Conservation (phyloP, 2,113 vertebrate species). For the Megaceryle torquata region DNA sequence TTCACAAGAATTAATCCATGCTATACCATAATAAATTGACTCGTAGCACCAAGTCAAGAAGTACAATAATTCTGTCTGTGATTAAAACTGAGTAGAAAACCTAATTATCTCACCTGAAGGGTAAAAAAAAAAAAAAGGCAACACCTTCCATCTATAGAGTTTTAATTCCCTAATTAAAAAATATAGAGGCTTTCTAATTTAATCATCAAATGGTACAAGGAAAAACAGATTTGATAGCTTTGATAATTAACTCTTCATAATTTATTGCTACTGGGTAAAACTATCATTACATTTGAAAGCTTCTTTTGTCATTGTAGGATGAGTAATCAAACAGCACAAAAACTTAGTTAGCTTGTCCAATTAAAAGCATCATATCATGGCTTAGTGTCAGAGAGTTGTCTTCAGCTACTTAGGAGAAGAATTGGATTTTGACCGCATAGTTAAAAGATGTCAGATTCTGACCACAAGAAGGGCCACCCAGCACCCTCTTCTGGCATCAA, state of each 20-base stretch:
- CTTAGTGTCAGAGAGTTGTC: background rate
- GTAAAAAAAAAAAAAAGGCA: background rate
- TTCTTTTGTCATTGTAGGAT: background rate
- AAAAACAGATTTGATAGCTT: background rate
- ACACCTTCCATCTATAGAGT: background rate
- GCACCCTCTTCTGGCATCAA: background rate
- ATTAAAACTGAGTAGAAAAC: background rate
- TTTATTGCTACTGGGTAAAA: background rate
- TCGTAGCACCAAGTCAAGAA: background rate
- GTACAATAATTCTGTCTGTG: background rate
- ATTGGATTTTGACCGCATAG: background rate
- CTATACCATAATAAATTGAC: background rate
- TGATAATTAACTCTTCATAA: background rate
- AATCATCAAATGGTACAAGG: background rate
- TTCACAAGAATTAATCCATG: background rate
- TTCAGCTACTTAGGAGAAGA: background rate
- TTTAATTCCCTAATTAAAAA: slow-evolving; percentile 15
- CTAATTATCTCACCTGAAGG: background rate
- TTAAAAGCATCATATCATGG: background rate
- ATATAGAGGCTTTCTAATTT: background rate
- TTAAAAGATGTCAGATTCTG: background rate
- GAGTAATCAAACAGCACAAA: background rate
- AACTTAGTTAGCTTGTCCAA: background rate
- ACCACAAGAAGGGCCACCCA: background rate
- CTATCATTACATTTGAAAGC: background rate